phyloP scores from a whole-genome alignment of 2,797 vertebrate genomes.

The Falco naumanni region DNA sequence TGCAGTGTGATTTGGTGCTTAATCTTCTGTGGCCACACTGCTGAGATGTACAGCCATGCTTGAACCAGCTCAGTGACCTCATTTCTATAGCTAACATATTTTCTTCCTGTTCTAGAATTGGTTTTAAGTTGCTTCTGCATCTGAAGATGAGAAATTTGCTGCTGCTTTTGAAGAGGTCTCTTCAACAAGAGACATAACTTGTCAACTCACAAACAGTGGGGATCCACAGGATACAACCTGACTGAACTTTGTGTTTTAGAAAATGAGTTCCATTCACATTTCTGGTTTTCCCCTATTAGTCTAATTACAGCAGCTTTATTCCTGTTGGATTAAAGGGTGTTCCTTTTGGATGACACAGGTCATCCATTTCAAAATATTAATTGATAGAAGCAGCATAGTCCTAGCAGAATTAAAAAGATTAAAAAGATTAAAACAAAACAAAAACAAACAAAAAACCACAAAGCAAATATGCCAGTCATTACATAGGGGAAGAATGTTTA shows the following conservation, averaged over 20 bases:
- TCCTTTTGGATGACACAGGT: not conserved
- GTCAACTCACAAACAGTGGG: not conserved
- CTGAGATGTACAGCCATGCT: not conserved
- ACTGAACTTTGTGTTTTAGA: not conserved
- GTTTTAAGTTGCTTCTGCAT: not conserved
- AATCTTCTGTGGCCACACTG: slow-evolving; percentile 35
- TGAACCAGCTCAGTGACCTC: slow-evolving; percentile 11
- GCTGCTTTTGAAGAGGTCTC: not conserved
- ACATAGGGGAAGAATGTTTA: not conserved
- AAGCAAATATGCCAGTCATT: not conserved
- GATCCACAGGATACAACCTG: not conserved
- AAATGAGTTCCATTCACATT: slow-evolving; percentile 37
- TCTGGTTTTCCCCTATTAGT: not conserved
- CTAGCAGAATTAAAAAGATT: not conserved
- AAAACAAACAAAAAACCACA: not conserved
- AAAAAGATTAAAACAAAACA: not conserved
- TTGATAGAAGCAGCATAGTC: not conserved
- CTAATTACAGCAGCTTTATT: slow-evolving; percentile 49
- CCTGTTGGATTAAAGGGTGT: slow-evolving; percentile 20
- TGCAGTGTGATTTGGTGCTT: slow-evolving; percentile 1
- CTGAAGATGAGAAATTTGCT: not conserved
- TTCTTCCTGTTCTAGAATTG: not conserved
- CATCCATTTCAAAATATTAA: not conserved
- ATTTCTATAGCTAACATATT: slow-evolving; percentile 1
- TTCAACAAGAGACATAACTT: slow-evolving; percentile 3